Conservation (phyloP, 2,113 vertebrate genomes). For the Planiliza haematocheilus region DNA sequence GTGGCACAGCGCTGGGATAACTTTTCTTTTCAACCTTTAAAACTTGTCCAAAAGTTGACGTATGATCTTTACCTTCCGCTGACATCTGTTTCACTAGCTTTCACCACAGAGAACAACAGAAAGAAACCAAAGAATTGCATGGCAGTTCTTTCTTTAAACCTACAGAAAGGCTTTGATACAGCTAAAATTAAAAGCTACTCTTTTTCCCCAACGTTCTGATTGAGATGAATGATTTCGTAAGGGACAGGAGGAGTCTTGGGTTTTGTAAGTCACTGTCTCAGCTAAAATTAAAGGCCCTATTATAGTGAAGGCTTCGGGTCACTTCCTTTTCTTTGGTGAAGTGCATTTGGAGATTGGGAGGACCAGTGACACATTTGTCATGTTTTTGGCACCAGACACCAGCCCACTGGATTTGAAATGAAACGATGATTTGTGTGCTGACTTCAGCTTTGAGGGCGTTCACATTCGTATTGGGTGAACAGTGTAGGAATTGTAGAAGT, state of each 20-base stretch:
- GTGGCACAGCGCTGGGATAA: neutral
- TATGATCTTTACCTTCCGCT: neutral
- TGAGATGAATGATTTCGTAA: neutral
- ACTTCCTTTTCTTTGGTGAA: neutral
- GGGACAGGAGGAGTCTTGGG: neutral
- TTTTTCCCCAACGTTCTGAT: neutral
- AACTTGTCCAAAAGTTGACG: neutral
- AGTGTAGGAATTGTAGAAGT: neutral
- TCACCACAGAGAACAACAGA: neutral
- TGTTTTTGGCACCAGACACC: neutral
- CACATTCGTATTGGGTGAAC: neutral
- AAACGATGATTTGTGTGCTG: neutral
- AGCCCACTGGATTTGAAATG: neutral
- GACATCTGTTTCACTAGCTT: neutral
- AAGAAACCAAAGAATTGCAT: too few species aligned
- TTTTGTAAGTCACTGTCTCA: conserved; percentile 10
- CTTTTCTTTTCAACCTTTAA: neutral
- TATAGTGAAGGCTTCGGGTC: neutral
- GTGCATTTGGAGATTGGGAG: neutral
- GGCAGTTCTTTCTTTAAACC: neutral
- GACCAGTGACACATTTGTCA: conserved; percentile 11
- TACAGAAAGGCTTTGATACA: neutral
- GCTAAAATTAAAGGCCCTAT: neutral
- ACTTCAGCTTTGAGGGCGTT: too few species aligned
- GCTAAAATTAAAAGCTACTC: neutral